Evolutionary conservation across 1,140 invertebrate genomes (phyloP).

Genomic region (Myzus persicae): DNA sequence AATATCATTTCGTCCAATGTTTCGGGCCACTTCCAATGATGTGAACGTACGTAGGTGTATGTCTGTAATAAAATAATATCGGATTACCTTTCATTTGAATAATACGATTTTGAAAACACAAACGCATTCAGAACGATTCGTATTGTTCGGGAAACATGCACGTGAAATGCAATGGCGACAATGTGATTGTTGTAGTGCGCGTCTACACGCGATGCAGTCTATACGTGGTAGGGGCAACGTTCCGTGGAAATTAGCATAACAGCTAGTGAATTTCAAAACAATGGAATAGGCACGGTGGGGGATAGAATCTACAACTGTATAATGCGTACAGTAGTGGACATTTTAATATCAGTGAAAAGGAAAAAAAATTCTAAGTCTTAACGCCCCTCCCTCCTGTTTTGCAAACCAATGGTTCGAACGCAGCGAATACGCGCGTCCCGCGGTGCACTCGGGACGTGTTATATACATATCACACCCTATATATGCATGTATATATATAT

Average conservation of each 20-base stretch:
- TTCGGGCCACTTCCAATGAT: neutral
- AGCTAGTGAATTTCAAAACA: neutral
- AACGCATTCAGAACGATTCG: neutral
- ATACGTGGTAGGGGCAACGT: neutral
- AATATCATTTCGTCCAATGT: neutral
- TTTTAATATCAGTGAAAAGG: neutral
- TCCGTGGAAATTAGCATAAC: neutral
- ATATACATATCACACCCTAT: neutral
- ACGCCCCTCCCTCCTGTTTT: constrained; percentile 11
- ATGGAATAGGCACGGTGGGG: neutral
- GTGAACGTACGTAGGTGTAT: neutral
- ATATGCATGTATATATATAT: too few relatives aligned
- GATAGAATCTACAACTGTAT: neutral
- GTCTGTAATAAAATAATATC: neutral
- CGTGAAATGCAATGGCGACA: constrained; percentile 35
- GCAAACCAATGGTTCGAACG: neutral
- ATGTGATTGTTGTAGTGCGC: constrained; percentile 19
- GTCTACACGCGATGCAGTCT: neutral
- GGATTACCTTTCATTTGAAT: constrained; percentile 16
- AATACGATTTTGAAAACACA: neutral
- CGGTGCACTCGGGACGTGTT: neutral
- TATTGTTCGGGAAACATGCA: constrained; percentile 36
- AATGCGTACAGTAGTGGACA: neutral
- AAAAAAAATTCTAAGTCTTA: constrained; percentile 8
- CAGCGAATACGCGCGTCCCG: neutral